Evolutionary conservation across 2,888 invertebrate genomes (phyloP), one percentile per base, ranked within the genome.

Genomic region (Cerastis rubricosa): DNA sequence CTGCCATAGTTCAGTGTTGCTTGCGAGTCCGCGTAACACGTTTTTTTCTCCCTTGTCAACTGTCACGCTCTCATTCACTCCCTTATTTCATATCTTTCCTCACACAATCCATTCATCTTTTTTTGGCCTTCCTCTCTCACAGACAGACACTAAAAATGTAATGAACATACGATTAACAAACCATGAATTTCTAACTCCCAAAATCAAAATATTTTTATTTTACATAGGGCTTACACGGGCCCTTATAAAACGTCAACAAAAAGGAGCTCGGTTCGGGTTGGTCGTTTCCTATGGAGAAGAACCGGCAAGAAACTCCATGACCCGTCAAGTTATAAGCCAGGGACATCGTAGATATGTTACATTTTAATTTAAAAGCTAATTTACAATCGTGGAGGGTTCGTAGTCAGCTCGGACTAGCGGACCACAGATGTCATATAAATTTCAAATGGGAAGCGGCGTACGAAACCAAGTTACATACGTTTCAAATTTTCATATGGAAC

Each of bases 371-470:
- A 68, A 71, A 80, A 78, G 66, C 73, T 74, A 76, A 84, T 78
- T 84, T 73, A 61, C 67, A 70, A 49, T 11, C 43, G 71, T 11
- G 43, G 45, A 59, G 51, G 35, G 66, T 12, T 17, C n/a, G 17
- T 17, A 47, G 67, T 19, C 66, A 45, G 35, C 75, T 40, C 8
- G 43, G 64, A 64, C 43, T 4, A n/a, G n/a, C 71, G 64, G 61
- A 72, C 84, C 78, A 54, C 80, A 68, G 70, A 71, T 73, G 74
- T 76, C 86, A 73, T 80, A 86, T 84, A 80, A 78, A 81, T 77
- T 76, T 81, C 86, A 78, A 84, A 59, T 75, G 61, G n/a, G 29
- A 71, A 45, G 35, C 67, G 57, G 40, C 59, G 22, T 54, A 47
- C 40, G 25, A 74, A 65, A 54, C n/a, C 65, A 71, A 29, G 47